Evolutionary conservation across 2,797 vertebrate species (phyloP).

Genomic region (Takifugu ocellatus): DNA sequence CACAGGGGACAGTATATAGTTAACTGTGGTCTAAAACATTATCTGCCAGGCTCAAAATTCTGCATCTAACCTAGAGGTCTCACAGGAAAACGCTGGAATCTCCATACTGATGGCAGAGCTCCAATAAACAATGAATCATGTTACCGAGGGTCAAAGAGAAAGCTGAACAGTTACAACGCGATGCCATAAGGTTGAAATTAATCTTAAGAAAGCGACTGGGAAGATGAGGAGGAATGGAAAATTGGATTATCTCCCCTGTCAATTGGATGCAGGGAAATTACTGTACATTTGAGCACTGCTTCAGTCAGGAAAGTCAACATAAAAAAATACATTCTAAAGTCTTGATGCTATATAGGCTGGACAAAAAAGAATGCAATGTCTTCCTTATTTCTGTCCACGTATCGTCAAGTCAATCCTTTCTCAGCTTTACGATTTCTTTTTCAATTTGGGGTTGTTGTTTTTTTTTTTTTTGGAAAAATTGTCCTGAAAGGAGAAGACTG

Average conservation of each 20-base stretch:
- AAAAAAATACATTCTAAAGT: not conserved
- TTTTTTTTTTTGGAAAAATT: slow-evolving; percentile 70
- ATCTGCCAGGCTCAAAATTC: slow-evolving; percentile 81
- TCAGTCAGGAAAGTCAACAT: no score
- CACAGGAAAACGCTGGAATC: slow-evolving; percentile 80
- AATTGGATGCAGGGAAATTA: not conserved
- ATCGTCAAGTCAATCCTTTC: slow-evolving; percentile 51
- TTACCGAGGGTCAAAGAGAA: slow-evolving; percentile 52
- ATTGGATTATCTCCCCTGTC: not conserved
- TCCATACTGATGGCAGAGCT: slow-evolving; percentile 74
- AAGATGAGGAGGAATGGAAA: slow-evolving; percentile 12
- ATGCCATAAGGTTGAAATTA: slow-evolving; percentile 7
- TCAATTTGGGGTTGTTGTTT: slow-evolving; percentile 3
- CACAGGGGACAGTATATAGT: slow-evolving; percentile 54
- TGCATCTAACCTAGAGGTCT: slow-evolving; percentile 81
- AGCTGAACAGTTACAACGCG: slow-evolving; percentile 11
- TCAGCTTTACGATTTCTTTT: slow-evolving; percentile 21
- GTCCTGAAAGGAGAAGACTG: slow-evolving; percentile 71
- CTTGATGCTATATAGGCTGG: not conserved
- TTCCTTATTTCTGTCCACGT: not conserved
- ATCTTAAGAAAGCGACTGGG: slow-evolving; percentile 9
- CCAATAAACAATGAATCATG: slow-evolving; percentile 78
- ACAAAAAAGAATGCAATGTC: slow-evolving; percentile 59
- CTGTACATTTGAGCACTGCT: no score
- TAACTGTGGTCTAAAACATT: slow-evolving; percentile 72